Conservation (phyloP, 1,140 invertebrate species). For the Ostrea denselamellosa region DNA sequence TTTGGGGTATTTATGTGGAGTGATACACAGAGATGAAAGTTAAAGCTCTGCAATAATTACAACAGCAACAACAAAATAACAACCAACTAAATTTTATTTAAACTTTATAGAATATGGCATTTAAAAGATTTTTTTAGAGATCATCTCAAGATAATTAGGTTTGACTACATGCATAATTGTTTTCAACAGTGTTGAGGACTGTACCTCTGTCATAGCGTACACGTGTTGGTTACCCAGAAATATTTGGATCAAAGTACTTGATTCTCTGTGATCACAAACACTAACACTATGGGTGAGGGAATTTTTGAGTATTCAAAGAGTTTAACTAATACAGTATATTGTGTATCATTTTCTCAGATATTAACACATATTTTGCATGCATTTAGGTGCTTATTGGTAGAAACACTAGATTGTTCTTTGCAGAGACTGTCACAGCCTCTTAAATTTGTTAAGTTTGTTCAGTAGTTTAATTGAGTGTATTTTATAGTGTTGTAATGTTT, state of each 20-base stretch:
- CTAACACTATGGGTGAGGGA: not conserved
- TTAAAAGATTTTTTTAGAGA: too few relatives aligned
- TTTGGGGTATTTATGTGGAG: not conserved
- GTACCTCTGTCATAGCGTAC: too few relatives aligned
- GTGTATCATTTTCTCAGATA: not conserved
- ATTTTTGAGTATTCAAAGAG: not conserved
- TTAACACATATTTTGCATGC: not conserved
- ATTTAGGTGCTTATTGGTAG: not conserved
- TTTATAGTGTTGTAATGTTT: too few relatives aligned
- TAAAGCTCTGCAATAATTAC: not conserved
- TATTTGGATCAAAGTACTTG: not conserved
- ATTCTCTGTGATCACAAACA: not conserved
- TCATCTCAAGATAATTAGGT: too few relatives aligned
- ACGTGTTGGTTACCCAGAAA: too few relatives aligned
- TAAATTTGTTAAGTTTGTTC: too few relatives aligned
- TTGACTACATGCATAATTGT: too few relatives aligned
- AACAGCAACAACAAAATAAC: too few relatives aligned
- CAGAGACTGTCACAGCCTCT: not conserved
- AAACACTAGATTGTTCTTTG: not conserved
- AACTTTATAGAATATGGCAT: too few relatives aligned
- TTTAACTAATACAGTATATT: not conserved
- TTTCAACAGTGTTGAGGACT: too few relatives aligned
- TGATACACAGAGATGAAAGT: conserved; percentile 4
- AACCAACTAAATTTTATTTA: too few relatives aligned
- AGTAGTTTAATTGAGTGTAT: too few relatives aligned